Evolutionary conservation across 2,113 vertebrate species (phyloP).

Genomic region (Antigone vipio): DNA sequence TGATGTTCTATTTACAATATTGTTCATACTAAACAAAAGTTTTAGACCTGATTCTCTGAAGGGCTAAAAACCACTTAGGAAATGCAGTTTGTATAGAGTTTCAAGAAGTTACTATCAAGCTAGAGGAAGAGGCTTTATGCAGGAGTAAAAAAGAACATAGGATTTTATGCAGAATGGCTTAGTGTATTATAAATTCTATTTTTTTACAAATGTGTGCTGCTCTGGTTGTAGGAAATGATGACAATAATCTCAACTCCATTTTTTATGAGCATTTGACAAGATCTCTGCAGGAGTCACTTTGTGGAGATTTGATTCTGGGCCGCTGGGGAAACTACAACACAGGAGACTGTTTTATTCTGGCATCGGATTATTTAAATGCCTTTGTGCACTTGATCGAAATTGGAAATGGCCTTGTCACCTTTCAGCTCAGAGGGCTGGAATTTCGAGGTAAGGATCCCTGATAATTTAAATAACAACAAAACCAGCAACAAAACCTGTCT

Average conservation of each 20-base stretch:
- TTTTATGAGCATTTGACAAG: conserved; percentile 98
- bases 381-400: conserved; percentile 96
- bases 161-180: neutral
- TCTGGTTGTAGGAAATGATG: conserved; percentile 83
- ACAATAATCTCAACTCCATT: conserved; percentile 97
- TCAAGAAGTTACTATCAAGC: neutral
- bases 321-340: conserved; percentile 96
- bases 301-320: conserved; percentile 91
- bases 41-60: neutral
- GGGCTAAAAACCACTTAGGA: neutral
- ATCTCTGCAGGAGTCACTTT: conserved; percentile 93
- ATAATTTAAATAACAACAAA: neutral
- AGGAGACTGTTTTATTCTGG: conserved; percentile 96
- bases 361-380: conserved; percentile 98
- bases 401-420: conserved; percentile 95
- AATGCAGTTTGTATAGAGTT: neutral
- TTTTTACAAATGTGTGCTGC: neutral
- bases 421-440: conserved; percentile 96
- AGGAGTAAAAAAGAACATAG: neutral
- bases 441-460: conserved; percentile 86
- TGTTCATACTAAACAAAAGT: neutral
- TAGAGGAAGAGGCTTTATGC: neutral
- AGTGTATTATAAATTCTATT: neutral
- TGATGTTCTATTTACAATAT: neutral
- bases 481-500: neutral